Conservation (phyloP, 2,113 vertebrate genomes). For the Lophochroa leadbeateri region DNA sequence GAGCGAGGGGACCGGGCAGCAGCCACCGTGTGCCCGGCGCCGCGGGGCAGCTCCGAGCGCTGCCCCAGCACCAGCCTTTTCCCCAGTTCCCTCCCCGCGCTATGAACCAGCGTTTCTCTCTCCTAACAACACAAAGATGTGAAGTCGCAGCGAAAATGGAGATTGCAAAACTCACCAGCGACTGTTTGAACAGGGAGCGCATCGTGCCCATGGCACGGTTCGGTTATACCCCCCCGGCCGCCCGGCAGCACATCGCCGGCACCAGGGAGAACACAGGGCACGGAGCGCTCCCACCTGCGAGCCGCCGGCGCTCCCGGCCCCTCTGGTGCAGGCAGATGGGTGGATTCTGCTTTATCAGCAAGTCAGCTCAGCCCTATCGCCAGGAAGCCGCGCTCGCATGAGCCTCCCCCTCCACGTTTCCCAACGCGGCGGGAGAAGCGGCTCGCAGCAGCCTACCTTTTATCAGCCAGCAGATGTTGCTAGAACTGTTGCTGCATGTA, state of each 20-base stretch:
- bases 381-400: conserved; percentile 44
- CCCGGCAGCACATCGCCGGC: background rate
- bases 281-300: background rate
- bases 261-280: background rate
- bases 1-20: background rate
- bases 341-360: conserved; percentile 68
- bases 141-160: background rate
- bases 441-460: conserved; percentile 35
- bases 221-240: accelerated
- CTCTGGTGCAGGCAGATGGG: conserved; percentile 42
- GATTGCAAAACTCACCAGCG: conserved; percentile 55
- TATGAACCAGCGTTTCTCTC: background rate
- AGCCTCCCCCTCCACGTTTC: conserved; percentile 48
- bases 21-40: background rate
- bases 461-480: conserved; percentile 68
- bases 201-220: background rate
- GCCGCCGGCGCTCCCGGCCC: background rate
- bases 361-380: conserved; percentile 52
- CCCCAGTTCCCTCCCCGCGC: background rate
- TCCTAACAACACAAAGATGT: background rate
- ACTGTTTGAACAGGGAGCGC: background rate
- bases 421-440: background rate
- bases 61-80: background rate
- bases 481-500: conserved; percentile 40
- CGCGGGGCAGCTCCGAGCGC: background rate